phyloP scores from a whole-genome alignment of 2,888 invertebrate genomes.

The Papilio protenor region DNA sequence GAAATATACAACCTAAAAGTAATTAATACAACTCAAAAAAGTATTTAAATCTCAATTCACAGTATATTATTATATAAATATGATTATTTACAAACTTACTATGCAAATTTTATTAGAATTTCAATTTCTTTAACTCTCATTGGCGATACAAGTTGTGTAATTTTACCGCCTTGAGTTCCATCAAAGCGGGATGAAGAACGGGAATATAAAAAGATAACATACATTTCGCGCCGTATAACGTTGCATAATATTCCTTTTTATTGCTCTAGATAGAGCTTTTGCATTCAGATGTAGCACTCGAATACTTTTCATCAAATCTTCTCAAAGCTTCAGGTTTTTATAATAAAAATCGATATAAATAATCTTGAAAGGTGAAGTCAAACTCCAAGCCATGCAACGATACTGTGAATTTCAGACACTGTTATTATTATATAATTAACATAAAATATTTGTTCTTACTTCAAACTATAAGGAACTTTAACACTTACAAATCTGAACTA shows the following conservation, averaged over 20 bases:
- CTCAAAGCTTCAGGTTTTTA: conserved; percentile 13
- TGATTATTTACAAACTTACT: neutral
- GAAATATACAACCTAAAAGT: no score
- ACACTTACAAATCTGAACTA: neutral
- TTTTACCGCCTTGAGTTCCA: conserved; percentile 31
- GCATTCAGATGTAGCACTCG: conserved; percentile 27
- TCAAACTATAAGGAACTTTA: no score
- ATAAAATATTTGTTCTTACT: no score
- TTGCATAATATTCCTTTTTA: conserved; percentile 40
- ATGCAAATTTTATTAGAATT: neutral
- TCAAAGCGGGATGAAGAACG: conserved; percentile 36
- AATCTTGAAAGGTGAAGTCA: neutral
- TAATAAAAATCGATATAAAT: conserved; percentile 11
- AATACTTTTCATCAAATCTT: conserved; percentile 30
- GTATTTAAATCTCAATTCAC: no score
- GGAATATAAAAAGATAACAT: conserved; percentile 38
- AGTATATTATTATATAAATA: neutral
- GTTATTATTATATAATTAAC: no score
- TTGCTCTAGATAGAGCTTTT: conserved; percentile 20
- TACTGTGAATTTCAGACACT: neutral
- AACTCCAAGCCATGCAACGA: neutral
- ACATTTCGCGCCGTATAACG: conserved; percentile 30
- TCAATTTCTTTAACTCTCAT: conserved; percentile 20
- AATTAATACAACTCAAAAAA: no score
- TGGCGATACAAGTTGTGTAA: conserved; percentile 29